phyloP scores from a whole-genome alignment of 2,888 invertebrate genomes.

The Amphipyra tragopoginis region DNA sequence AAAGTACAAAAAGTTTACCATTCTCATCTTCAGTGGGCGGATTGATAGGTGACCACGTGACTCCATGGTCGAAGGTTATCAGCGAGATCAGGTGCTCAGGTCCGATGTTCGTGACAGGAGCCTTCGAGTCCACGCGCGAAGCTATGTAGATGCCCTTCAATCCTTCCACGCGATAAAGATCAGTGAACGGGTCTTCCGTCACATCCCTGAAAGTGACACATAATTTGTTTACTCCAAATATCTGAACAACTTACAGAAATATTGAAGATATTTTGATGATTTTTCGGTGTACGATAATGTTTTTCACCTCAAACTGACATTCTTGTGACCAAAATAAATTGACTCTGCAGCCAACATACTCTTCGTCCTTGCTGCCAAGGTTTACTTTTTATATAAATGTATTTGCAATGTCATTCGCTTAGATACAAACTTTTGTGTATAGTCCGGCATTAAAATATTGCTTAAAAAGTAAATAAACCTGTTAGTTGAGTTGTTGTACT shows the following conservation, averaged over 20 bases:
- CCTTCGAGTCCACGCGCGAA: conserved; percentile 92
- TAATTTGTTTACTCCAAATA: conserved; percentile 17
- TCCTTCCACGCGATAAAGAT: conserved; percentile 96
- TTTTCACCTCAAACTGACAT: conserved; percentile 38
- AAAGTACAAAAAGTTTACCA: conserved; percentile 64
- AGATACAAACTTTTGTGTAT: background rate
- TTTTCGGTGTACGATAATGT: conserved; percentile 2
- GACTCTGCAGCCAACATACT: conserved; percentile 31
- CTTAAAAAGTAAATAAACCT: no score
- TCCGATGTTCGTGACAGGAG: conserved; percentile 89
- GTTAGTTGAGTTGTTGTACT: no score
- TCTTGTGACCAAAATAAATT: conserved; percentile 32
- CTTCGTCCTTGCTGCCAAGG: conserved; percentile 33
- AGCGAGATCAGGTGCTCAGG: conserved; percentile 94
- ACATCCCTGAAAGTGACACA: conserved; percentile 90
- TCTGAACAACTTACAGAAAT: conserved; percentile 1
- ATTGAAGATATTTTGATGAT: conserved; percentile 16
- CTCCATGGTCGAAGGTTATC: conserved; percentile 96
- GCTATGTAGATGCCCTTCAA: conserved; percentile 97
- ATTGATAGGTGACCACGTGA: conserved; percentile 93
- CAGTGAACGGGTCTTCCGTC: conserved; percentile 95
- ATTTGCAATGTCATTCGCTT: conserved; percentile 16
- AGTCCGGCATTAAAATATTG: no score
- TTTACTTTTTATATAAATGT: conserved; percentile 9
- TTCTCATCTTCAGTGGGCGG: conserved; percentile 92